These are phyloP conservation scores for Semicossyphus pulcher DNA, from an alignment of 2,113 vertebrate species.

Conservation along the genomic window DNA sequence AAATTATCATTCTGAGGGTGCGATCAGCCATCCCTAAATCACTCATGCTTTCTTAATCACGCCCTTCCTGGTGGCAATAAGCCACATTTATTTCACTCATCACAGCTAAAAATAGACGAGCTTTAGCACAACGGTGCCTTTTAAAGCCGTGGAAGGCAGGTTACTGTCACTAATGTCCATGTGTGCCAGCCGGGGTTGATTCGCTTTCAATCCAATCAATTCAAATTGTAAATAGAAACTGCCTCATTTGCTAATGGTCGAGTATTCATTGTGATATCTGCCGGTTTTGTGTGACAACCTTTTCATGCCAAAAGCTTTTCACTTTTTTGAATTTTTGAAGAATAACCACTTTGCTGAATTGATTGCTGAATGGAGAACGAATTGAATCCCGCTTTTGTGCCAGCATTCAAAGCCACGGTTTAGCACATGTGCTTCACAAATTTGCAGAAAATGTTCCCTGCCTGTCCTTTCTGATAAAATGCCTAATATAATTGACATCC, in stretches of 20 bases:
- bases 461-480: slow-evolving; percentile 55
- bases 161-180: slow-evolving; percentile 30
- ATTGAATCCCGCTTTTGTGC: slow-evolving; percentile 58
- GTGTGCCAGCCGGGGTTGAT: slow-evolving; percentile 40
- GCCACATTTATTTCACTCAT: slow-evolving; percentile 54
- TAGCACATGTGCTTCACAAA: slow-evolving; percentile 31
- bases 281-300: slow-evolving; percentile 36
- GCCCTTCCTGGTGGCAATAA: slow-evolving; percentile 46
- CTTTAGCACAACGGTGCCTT: slow-evolving; percentile 34
- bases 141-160: slow-evolving; percentile 26
- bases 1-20: slow-evolving; percentile 53
- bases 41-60: slow-evolving; percentile 47
- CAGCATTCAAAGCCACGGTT: slow-evolving; percentile 46
- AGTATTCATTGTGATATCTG: slow-evolving; percentile 46
- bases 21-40: slow-evolving; percentile 52
- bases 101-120: slow-evolving; percentile 49
- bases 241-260: slow-evolving; percentile 59
- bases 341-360: slow-evolving; percentile 57
- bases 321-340: slow-evolving; percentile 39
- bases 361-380: slow-evolving; percentile 47
- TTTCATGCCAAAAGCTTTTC: slow-evolving; percentile 53
- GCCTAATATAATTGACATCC: slow-evolving; percentile 44
- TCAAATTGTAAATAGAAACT: slow-evolving; percentile 53
- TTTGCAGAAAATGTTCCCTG: slow-evolving; percentile 37
- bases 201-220: slow-evolving; percentile 58